These are phyloP conservation scores for Oryzias celebensis DNA, from an alignment of 2,113 vertebrate genomes.

Conservation along the genomic window DNA sequence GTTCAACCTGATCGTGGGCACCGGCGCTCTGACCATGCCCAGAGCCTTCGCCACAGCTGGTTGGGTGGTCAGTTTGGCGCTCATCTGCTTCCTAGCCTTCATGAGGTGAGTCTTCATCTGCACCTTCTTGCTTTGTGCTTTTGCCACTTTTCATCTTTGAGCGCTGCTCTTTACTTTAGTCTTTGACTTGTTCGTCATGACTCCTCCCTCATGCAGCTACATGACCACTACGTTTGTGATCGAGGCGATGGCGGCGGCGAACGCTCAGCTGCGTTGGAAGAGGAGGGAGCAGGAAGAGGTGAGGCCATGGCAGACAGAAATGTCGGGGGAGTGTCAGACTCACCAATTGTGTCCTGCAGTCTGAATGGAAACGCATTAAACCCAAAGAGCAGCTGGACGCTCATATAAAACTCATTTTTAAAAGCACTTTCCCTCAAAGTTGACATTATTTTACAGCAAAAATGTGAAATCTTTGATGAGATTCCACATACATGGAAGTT, in stretches of 20 bases:
- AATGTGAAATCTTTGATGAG: too few relatives aligned
- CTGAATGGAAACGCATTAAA: too few relatives aligned
- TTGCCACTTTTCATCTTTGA: not conserved
- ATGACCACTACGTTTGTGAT: constrained; percentile 97
- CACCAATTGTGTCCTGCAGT: too few relatives aligned
- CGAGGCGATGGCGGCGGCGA: constrained; percentile 97
- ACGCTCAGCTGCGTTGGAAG: constrained; percentile 94
- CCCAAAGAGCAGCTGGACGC: too few relatives aligned
- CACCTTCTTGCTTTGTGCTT: not conserved
- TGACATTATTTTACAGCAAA: too few relatives aligned
- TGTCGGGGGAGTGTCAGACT: too few relatives aligned
- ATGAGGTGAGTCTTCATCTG: constrained; percentile 85
- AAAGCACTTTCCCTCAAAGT: too few relatives aligned
- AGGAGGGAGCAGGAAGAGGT: constrained; percentile 91
- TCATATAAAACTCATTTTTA: too few relatives aligned
- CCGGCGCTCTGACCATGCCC: constrained; percentile 96
- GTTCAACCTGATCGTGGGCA: constrained; percentile 98
- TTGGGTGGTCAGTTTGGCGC: constrained; percentile 90
- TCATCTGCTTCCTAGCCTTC: constrained; percentile 89
- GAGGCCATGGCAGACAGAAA: not conserved
- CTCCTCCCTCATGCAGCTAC: constrained; percentile 77
- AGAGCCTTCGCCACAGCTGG: constrained; percentile 92
- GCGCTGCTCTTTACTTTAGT: too few relatives aligned
- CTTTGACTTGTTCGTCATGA: too few relatives aligned
- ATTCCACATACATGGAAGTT: too few relatives aligned